Conservation (phyloP, 2,888 invertebrate genomes). For the Diaprepes abbreviatus region DNA sequence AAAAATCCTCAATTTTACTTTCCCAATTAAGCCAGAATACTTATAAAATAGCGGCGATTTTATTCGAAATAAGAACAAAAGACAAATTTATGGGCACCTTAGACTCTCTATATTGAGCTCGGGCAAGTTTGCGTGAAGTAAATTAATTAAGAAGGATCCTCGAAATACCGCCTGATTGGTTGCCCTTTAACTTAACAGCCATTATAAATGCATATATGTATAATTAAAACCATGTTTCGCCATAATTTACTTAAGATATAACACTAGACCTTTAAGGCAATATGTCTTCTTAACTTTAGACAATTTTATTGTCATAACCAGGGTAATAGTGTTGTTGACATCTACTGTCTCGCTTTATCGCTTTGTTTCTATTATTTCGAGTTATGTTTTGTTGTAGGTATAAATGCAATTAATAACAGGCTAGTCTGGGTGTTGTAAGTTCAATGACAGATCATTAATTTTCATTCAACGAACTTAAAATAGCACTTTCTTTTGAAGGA, state of each 20-base stretch:
- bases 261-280: not conserved
- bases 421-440: not conserved
- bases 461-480: no score
- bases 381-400: constrained; percentile 4
- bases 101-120: not conserved
- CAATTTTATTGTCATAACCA: not conserved
- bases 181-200: not conserved
- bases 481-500: no score
- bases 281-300: not conserved
- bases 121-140: not conserved
- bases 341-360: not conserved
- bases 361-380: not conserved
- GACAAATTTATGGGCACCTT: no score
- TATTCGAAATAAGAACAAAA: no score
- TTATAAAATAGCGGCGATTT: no score
- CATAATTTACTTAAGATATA: constrained; percentile 14
- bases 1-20: no score
- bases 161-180: not conserved
- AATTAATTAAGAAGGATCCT: constrained; percentile 5
- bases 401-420: not conserved
- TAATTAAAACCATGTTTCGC: not conserved
- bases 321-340: not conserved
- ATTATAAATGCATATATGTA: constrained; percentile 16
- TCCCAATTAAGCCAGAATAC: no score
- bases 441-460: not conserved